Conservation (phyloP, 2,888 invertebrate genomes). For the Meta bourneti region DNA sequence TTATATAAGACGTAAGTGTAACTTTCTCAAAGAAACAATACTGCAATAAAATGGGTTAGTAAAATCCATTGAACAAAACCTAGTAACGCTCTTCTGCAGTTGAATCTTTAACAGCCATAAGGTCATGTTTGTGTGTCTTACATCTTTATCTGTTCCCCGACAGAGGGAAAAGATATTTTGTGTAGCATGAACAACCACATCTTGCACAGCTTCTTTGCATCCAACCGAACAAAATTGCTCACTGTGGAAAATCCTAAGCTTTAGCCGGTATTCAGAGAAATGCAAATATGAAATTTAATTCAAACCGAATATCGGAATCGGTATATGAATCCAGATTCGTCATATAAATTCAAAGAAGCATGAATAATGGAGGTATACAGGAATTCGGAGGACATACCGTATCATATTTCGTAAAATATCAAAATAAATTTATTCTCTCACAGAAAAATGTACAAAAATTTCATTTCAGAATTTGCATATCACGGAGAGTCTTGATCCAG, state of each 20-base stretch:
- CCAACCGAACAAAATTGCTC: background rate
- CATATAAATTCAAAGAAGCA: constrained; percentile 35
- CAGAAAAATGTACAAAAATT: constrained; percentile 5
- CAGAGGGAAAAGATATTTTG: no score
- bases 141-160: no score
- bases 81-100: no score
- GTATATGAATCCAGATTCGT: background rate
- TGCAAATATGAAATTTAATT: constrained; percentile 42
- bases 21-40: no score
- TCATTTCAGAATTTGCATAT: background rate
- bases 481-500: no score
- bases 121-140: no score
- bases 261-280: background rate
- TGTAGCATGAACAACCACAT: no score
- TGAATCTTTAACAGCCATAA: no score
- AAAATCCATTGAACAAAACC: no score
- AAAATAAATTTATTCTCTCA: constrained; percentile 9
- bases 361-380: background rate
- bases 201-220: background rate
- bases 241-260: background rate
- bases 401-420: constrained; percentile 17
- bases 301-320: background rate
- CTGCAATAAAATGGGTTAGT: no score
- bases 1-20: no score
- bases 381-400: background rate